A percentile compares a stretch with the other conserved stretches of the same genome.
These are phyloP conservation scores for Eptatretus burgeri DNA, from an alignment of 2,113 vertebrate genomes.

Conservation along the genomic window DNA sequence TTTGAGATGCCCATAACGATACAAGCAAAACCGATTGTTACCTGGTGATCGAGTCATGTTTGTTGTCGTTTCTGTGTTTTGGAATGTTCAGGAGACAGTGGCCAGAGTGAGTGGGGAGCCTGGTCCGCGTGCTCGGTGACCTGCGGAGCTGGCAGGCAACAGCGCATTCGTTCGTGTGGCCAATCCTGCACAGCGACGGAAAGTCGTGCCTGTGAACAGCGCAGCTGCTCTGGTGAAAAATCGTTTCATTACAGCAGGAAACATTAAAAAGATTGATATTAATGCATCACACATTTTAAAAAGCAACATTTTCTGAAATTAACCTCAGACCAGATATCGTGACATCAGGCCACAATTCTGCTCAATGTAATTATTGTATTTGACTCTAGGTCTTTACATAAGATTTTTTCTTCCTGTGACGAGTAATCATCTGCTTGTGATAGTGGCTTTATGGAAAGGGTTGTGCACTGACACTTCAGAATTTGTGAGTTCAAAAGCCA, in stretches of 20 bases:
- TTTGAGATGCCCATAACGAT: not conserved
- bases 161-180: constrained; percentile 57
- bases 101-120: constrained; percentile 65
- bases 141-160: constrained; percentile 63
- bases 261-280: too few species aligned
- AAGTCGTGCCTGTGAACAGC: constrained; percentile 62
- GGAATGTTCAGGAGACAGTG: constrained; percentile 13
- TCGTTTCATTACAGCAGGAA: too few species aligned
- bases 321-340: too few species aligned
- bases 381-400: not conserved
- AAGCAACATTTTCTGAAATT: too few species aligned
- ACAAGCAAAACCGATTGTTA: not conserved
- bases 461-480: too few species aligned
- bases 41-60: not conserved
- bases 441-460: too few species aligned
- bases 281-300: too few species aligned
- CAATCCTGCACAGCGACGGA: constrained; percentile 76
- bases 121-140: constrained; percentile 69
- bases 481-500: too few species aligned
- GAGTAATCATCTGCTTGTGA: too few species aligned
- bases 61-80: too few species aligned
- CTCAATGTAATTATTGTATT: constrained; percentile 8
- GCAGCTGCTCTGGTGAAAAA: constrained; percentile 45
- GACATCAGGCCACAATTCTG: too few species aligned
- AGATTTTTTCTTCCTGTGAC: too few species aligned